These are phyloP conservation scores for Mormyrus hasselquistii DNA, from an alignment of 2,797 vertebrate species.

Conservation along the genomic window DNA sequence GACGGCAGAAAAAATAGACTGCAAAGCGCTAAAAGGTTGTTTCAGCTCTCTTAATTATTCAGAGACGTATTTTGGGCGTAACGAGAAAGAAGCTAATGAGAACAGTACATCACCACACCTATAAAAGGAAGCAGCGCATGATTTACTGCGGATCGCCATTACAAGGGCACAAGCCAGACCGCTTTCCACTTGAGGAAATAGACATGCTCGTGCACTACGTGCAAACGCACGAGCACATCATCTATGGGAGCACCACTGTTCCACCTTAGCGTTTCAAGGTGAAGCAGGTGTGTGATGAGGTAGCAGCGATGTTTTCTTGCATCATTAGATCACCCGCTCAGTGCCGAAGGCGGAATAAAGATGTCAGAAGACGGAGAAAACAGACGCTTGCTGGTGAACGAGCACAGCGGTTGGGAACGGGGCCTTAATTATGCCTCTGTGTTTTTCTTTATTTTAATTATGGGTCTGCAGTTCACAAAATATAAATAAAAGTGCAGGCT, in stretches of 20 bases:
- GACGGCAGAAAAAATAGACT: background rate
- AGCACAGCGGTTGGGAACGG: background rate
- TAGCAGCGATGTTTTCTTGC: background rate
- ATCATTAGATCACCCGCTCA: background rate
- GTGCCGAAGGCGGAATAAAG: background rate
- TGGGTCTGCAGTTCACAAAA: background rate
- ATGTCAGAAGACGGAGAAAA: background rate
- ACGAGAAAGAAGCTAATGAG: too few species aligned
- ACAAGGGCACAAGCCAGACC: too few species aligned
- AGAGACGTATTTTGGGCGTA: too few species aligned
- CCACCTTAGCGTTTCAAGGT: background rate
- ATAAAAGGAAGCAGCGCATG: too few species aligned
- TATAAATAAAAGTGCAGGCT: background rate
- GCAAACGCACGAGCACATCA: background rate
- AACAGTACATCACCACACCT: too few species aligned
- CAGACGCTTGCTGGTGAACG: background rate
- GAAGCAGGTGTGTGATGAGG: background rate
- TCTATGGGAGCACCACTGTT: background rate
- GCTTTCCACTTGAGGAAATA: background rate
- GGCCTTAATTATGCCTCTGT: background rate
- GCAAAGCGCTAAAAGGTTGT: too few species aligned
- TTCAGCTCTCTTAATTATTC: too few species aligned
- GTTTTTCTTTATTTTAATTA: background rate
- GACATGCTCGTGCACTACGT: background rate
- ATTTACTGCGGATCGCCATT: too few species aligned